Base-by-base conservation (phyloP, 2,888 invertebrate genomes). In the Nomada fabriciana region DNA sequence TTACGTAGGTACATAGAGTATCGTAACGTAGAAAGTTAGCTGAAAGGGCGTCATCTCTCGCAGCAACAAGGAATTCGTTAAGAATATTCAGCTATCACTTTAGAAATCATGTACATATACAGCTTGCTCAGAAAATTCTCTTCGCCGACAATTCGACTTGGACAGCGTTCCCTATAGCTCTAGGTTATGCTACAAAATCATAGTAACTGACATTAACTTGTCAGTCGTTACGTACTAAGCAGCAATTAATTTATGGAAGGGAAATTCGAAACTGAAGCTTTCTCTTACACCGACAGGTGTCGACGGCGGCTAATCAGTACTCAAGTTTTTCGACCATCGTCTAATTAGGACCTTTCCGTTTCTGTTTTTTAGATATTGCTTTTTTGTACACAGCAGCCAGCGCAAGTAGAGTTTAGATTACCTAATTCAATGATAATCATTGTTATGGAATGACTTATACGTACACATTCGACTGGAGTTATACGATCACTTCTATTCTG, bases 1-100 rank as follows among this genome's bases (percentile, higher is more conserved):
- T 89, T 88, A 89, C 81, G 79, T 42, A 7, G 36, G 36, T 36
- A 36, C 36, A 7, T 7, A 7, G 7, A 7, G 82, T 83, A 88
- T 87, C 86, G 80, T 84, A 82, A 83, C 79, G 74, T 91, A 90
- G 91, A 91, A 91, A 91, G 91, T 91, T 81, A 80, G 72, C 67
- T 47, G 85, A 57, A 84, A 85, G 80, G 76, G 80, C 76, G 83
- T 47, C 52, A 53, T 50, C 59, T 61, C 60, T 72, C n/a, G n/a
- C 20, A 64, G 43, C 68, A 65, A 65, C 42, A 20, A 61, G 25
- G 11, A 64, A 67, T 64, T 53, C 43, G 23, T 29, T 55, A 64
- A 61, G 67, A 76, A 67, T 65, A 29, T 18, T 55, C 29, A 18
- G 13, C 20, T 20, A 20, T 25, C 25, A 5, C 57, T 68, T 52